A percentile compares a stretch with the other conserved stretches of the same genome.
Conservation (phyloP, 2,888 invertebrate genomes). For the Matsumyia berberina region DNA sequence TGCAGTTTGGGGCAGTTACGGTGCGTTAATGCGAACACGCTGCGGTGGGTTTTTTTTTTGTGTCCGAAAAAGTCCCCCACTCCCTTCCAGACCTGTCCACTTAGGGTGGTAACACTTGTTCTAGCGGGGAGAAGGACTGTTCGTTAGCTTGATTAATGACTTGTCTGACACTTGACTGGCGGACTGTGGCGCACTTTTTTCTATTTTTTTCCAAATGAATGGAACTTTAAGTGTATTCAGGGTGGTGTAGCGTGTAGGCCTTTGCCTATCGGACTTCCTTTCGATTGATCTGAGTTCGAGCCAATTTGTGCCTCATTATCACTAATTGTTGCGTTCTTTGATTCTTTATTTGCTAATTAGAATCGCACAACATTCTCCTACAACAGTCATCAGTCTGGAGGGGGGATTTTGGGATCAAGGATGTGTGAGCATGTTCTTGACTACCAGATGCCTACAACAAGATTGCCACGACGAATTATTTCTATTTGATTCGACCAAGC, state of each 20-base stretch:
- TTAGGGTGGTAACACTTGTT: conserved; percentile 53
- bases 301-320: conserved; percentile 61
- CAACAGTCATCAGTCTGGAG: conserved; percentile 7
- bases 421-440: conserved; percentile 46
- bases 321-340: conserved; percentile 53
- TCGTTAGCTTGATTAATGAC: conserved; percentile 61
- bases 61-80: conserved; percentile 11
- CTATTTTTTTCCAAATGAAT: conserved; percentile 33
- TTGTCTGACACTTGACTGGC: conserved; percentile 19
- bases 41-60: conserved; percentile 1
- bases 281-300: conserved; percentile 53
- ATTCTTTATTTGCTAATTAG: conserved; percentile 54
- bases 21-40: conserved; percentile 65
- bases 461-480: neutral
- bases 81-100: conserved; percentile 34
- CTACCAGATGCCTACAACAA: conserved; percentile 3
- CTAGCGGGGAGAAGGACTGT: neutral
- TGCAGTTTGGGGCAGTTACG: conserved; percentile 55
- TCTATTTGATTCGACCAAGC: conserved; percentile 9
- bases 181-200: conserved; percentile 11
- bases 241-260: no score
- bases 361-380: conserved; percentile 48
- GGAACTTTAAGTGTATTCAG: conserved; percentile 63
- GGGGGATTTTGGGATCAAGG: conserved; percentile 65
- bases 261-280: conserved; percentile 40